Evolutionary conservation across 2,888 invertebrate genomes (phyloP).

Genomic region (Stegophylla sp.): DNA sequence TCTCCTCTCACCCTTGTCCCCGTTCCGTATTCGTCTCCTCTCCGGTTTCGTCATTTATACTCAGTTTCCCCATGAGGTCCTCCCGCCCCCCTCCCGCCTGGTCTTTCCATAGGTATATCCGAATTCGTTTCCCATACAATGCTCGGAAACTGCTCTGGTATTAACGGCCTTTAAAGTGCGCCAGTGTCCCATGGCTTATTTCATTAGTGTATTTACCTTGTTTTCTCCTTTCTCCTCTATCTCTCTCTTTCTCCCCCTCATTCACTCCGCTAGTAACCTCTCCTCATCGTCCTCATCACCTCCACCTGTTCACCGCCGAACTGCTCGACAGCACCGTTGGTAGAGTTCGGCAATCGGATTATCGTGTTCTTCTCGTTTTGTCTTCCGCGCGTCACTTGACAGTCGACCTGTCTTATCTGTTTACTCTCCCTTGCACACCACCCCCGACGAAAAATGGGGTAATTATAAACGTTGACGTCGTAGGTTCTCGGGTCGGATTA

Average conservation of each 20-base stretch:
- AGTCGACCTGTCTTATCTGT: slow-evolving; percentile 51
- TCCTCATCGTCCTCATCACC: not conserved
- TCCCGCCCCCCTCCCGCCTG: too few relatives aligned
- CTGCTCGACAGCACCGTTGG: slow-evolving; percentile 5
- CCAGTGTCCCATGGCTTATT: slow-evolving; percentile 58
- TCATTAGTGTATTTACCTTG: slow-evolving; percentile 58
- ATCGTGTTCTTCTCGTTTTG: slow-evolving; percentile 51
- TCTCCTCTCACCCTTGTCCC: not conserved
- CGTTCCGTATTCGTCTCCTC: not conserved
- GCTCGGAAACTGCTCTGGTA: slow-evolving; percentile 26
- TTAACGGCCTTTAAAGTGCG: slow-evolving; percentile 58
- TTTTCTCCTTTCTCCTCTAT: slow-evolving; percentile 9
- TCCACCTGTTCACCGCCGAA: not conserved
- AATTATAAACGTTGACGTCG: slow-evolving; percentile 54
- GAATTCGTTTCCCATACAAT: slow-evolving; percentile 32
- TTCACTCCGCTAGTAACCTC: not conserved
- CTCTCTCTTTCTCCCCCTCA: too few relatives aligned
- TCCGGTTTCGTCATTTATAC: slow-evolving; percentile 24
- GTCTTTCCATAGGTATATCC: slow-evolving; percentile 34
- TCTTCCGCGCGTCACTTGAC: slow-evolving; percentile 42
- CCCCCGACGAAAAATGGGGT: slow-evolving; percentile 50
- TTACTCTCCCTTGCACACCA: slow-evolving; percentile 20
- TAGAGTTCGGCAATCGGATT: slow-evolving; percentile 56
- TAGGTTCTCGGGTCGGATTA: slow-evolving; percentile 43
- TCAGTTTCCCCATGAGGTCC: not conserved